Base-by-base conservation (phyloP, 2,888 invertebrate genomes). In the Latrodectus hesperus region DNA sequence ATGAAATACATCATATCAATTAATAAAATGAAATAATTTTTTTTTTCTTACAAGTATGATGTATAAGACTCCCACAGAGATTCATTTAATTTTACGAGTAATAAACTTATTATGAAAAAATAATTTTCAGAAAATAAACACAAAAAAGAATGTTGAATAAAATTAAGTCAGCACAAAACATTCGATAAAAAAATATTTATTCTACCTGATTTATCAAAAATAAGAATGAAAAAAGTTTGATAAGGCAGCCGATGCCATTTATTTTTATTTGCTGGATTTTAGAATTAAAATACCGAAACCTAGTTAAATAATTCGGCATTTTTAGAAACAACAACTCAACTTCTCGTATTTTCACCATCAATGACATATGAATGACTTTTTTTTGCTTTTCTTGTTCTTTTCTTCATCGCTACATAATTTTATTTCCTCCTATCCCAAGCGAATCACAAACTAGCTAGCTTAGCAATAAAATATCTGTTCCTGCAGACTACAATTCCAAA, bases 391-490 rank as follows among this genome's bases (percentile, higher is more conserved):
- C 22, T 73, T n/a, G 17, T 64, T 12, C 16, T 65, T 65, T 26
- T 73, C 22, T 73, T n/a, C 49, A 10, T 8, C 17, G 38, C 67
- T 60, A 60, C n/a, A 38, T 70, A 5, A 17, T 65, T 64, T 17
- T 65, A 14, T n/a, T 68, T 76, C 70, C 76, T 49, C 51, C 38
- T 72, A 64, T 71, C 55, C 51, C 67, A 26, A 73, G 38, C 72
- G 80, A 80, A 80, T 85, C 79, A 74, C 79, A 85, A 85, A 85
- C 80, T 79, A 80, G 75, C 79, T 70, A 75, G 75, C 80, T 74
- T 74, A 74, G 85, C 85, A 85, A 85, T 85, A 85, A 85, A 85
- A 80, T 85, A 85, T 85, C 79, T 74, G 65, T 78, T 55, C 68
- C 52, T 22, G 38, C 60, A n/a, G 60, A 12, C 12, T 60, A n/a